Percentiles rank a stretch among this genome's conserved stretches.
These are phyloP conservation scores for Tenthredo notha DNA, from an alignment of 2,888 invertebrate species.

Conservation along the genomic window DNA sequence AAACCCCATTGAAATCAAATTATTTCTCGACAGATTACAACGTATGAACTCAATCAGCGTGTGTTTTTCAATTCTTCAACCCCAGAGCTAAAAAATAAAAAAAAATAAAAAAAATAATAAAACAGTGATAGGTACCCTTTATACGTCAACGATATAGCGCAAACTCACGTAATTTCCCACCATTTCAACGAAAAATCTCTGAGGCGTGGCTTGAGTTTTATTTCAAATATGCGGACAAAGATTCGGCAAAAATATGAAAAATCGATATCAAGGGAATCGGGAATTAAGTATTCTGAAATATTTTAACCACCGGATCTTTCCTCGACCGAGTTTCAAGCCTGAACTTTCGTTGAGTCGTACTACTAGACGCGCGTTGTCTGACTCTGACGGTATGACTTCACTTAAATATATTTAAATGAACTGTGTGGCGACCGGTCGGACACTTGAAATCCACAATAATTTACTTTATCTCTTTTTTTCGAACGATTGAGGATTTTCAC, in stretches of 20 bases:
- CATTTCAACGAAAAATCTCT: not conserved
- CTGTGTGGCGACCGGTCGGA: not conserved
- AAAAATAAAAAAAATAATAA: not conserved
- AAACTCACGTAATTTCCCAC: slow-evolving; percentile 23
- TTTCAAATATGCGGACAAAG: not conserved
- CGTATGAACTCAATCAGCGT: not conserved
- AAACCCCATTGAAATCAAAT: not conserved
- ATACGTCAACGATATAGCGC: slow-evolving; percentile 4
- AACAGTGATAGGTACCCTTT: not conserved
- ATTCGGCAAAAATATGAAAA: not conserved
- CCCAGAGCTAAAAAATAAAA: not conserved
- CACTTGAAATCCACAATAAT: not conserved
- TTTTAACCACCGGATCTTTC: not conserved
- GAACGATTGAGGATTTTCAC: not conserved
- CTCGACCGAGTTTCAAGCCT: not conserved
- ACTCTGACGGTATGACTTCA: not conserved
- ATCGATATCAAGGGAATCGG: slow-evolving; percentile 2
- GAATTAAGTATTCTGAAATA: slow-evolving; percentile 6
- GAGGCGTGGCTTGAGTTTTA: slow-evolving; percentile 16
- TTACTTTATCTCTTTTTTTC: not conserved
- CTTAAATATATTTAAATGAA: not conserved
- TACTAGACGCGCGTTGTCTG: not conserved
- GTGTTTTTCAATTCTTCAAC: not conserved
- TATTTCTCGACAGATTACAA: not conserved
- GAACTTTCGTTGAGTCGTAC: not conserved